A percentile compares a stretch with the other conserved stretches of the same genome.
phyloP scores from a whole-genome alignment of 1,140 invertebrate species.

The Drosophila littoralis region DNA sequence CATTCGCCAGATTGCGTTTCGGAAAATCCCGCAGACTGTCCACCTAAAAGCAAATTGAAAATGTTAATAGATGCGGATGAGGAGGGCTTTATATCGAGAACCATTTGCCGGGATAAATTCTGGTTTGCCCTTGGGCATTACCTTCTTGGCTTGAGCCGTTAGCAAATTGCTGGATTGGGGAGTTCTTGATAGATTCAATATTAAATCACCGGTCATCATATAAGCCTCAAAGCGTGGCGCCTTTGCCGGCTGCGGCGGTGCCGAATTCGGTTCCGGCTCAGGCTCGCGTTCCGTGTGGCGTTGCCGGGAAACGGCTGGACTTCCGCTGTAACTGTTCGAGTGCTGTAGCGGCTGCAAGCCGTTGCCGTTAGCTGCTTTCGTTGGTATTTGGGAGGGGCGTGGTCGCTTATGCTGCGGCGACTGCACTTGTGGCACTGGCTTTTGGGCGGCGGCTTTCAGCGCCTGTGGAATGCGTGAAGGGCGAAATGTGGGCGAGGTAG shows the following conservation, averaged over 20 bases:
- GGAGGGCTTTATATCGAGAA: neutral
- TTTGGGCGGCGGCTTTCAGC: constrained; percentile 63
- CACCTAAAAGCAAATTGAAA: constrained; percentile 61
- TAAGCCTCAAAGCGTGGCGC: constrained; percentile 93
- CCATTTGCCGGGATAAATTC: neutral
- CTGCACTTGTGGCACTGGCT: constrained; percentile 68
- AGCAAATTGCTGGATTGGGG: constrained; percentile 87
- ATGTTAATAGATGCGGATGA: neutral
- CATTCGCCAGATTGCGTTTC: constrained; percentile 56
- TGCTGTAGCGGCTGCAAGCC: constrained; percentile 64
- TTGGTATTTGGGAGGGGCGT: constrained; percentile 83
- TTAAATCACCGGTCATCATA: constrained; percentile 98
- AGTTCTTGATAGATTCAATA: constrained; percentile 94
- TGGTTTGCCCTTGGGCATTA: constrained; percentile 49
- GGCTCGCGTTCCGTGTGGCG: constrained; percentile 42
- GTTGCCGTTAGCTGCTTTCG: constrained; percentile 71
- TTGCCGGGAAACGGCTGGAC: constrained; percentile 62
- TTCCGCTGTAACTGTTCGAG: constrained; percentile 79
- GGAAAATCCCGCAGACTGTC: constrained; percentile 85
- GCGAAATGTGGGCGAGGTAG: constrained; percentile 75
- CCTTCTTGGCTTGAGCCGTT: constrained; percentile 88
- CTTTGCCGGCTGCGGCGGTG: constrained; percentile 84
- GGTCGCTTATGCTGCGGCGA: constrained; percentile 81
- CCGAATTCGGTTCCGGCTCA: constrained; percentile 75
- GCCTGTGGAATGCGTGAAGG: constrained; percentile 84